These are phyloP conservation scores for Myocastor coypus DNA, from an alignment of 2,113 vertebrate genomes.

Conservation along the genomic window DNA sequence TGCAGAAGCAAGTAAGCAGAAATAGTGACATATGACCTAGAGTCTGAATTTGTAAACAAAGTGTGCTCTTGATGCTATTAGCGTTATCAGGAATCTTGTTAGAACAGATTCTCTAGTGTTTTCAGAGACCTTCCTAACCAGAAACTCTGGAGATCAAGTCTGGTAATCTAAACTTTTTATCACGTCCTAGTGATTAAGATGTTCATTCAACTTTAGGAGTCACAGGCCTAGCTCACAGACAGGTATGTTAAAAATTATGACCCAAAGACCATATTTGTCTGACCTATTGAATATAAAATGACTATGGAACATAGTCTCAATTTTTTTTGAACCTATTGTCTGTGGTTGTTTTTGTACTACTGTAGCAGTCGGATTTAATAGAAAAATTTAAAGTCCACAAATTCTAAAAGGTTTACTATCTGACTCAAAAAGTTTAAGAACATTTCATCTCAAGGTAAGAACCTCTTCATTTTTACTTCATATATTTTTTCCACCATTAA, in stretches of 20 bases:
- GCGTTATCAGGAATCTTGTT: not conserved
- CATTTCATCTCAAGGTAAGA: not conserved
- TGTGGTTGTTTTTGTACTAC: not conserved
- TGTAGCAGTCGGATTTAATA: not conserved
- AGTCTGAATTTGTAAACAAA: not conserved
- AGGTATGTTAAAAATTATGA: not conserved
- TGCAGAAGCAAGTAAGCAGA: conserved; percentile 10
- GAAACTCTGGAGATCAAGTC: not conserved
- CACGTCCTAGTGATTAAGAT: not conserved
- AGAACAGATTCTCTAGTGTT: not conserved
- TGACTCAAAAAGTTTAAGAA: not conserved
- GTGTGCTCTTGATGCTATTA: not conserved
- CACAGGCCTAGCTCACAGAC: not conserved
- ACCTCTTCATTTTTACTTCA: conserved; percentile 37
- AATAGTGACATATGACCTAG: not conserved
- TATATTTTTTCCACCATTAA: not conserved
- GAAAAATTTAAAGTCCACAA: not conserved
- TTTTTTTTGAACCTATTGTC: not conserved
- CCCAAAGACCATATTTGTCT: not conserved
- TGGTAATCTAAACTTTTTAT: not conserved
- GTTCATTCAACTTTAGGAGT: not conserved
- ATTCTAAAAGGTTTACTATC: conserved; percentile 37
- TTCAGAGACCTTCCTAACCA: not conserved
- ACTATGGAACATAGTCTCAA: not conserved
- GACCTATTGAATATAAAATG: not conserved